A percentile compares a stretch with the other conserved stretches of the same genome.
phyloP scores from a whole-genome alignment of 2,888 invertebrate genomes.

The Chromoteleia sp. region DNA sequence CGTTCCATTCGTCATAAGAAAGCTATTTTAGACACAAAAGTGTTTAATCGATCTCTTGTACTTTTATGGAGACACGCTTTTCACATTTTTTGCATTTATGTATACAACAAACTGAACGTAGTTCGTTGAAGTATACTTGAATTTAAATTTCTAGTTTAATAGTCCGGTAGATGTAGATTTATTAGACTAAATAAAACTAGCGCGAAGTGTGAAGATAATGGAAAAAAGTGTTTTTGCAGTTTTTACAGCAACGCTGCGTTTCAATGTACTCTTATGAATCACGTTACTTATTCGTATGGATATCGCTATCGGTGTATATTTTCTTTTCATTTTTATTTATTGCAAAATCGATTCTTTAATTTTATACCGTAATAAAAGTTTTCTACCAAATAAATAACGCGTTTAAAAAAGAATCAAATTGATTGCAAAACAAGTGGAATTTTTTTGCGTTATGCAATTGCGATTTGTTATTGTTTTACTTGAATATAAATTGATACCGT shows the following conservation, averaged over 20 bases:
- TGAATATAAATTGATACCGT: not conserved
- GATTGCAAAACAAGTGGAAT: constrained; percentile 11
- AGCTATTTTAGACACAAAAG: too few relatives aligned
- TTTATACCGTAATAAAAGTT: not conserved
- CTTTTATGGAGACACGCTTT: too few relatives aligned
- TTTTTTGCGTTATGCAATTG: constrained; percentile 8
- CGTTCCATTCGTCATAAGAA: too few relatives aligned
- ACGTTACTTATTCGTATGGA: constrained; percentile 15
- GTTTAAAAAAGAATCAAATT: too few relatives aligned
- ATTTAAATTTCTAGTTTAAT: too few relatives aligned
- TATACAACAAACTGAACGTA: too few relatives aligned
- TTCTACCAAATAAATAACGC: too few relatives aligned
- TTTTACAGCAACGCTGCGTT: constrained; percentile 12
- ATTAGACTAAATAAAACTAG: not conserved
- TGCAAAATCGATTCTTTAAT: not conserved
- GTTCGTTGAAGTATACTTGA: too few relatives aligned
- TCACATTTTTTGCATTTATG: too few relatives aligned
- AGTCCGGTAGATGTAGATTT: too few relatives aligned
- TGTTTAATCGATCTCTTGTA: too few relatives aligned
- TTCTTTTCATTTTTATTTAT: not conserved
- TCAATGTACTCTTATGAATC: constrained; percentile 36
- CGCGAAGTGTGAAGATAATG: not conserved
- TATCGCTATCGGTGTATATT: constrained; percentile 15
- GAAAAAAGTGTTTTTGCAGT: constrained; percentile 7
- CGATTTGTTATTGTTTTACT: constrained; percentile 14